Evolutionary conservation across 2,888 invertebrate species (phyloP).

Genomic region (Apotomis capreana): DNA sequence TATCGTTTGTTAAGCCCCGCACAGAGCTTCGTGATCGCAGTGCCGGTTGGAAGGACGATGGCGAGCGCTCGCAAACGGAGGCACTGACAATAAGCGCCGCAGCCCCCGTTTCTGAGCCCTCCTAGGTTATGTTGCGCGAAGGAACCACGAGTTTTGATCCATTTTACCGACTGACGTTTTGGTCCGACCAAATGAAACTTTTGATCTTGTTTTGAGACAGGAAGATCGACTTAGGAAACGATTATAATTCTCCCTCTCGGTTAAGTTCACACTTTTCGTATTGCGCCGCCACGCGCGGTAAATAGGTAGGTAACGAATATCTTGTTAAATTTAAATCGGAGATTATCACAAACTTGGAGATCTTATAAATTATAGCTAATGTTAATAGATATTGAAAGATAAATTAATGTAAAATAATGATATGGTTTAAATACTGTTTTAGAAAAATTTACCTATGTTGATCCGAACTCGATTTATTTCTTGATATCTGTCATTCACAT

Average conservation of each 20-base stretch:
- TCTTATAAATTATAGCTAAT: constrained; percentile 82
- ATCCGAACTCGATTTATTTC: constrained; percentile 75
- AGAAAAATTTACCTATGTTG: constrained; percentile 83
- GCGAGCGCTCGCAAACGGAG: constrained; percentile 11
- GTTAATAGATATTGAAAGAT: constrained; percentile 80
- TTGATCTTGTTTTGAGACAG: constrained; percentile 79
- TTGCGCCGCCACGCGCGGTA: constrained; percentile 68
- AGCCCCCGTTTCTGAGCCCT: constrained; percentile 44
- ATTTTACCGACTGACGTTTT: constrained; percentile 82
- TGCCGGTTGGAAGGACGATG: constrained; percentile 13
- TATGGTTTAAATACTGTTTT: constrained; percentile 79
- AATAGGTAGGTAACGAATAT: constrained; percentile 81
- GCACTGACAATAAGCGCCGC: constrained; percentile 30
- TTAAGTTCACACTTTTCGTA: constrained; percentile 71
- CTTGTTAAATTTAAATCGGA: constrained; percentile 80
- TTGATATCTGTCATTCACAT: constrained; percentile 67
- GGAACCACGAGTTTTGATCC: constrained; percentile 71
- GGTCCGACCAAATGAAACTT: constrained; percentile 83
- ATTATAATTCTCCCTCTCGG: constrained; percentile 70
- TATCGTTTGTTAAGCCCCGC: constrained; percentile 2
- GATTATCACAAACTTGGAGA: constrained; percentile 79
- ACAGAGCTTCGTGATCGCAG: constrained; percentile 21
- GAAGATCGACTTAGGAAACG: constrained; percentile 76
- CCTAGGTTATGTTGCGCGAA: constrained; percentile 51
- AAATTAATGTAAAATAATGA: constrained; percentile 73